Conservation (phyloP, 2,888 invertebrate genomes). For the Mythimna impura region DNA sequence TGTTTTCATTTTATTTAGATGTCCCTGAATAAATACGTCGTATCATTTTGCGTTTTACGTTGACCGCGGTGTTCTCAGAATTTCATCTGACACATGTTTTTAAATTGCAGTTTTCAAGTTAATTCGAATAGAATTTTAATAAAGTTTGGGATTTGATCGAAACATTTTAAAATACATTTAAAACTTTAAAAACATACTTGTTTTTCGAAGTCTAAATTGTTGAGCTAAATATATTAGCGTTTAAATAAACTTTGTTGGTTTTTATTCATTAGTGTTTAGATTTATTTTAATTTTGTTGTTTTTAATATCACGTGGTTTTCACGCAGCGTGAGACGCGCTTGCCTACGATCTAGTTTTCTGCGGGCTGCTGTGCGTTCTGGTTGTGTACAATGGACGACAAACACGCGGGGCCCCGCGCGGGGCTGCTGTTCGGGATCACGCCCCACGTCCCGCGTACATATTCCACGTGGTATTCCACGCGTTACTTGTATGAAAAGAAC, state of each 20-base stretch:
- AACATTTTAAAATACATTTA: constrained; percentile 27
- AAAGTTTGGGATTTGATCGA: constrained; percentile 14
- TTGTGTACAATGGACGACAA: too few species aligned
- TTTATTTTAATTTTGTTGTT: background rate
- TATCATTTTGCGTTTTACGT: background rate
- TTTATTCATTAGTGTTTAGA: background rate
- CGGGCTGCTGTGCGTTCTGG: too few species aligned
- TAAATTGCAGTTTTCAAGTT: constrained; percentile 6
- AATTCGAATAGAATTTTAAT: background rate
- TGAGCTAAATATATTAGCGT: constrained; percentile 16
- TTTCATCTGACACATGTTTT: background rate
- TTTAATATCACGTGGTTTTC: too few species aligned
- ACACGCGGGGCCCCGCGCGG: too few species aligned
- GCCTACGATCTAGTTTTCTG: too few species aligned
- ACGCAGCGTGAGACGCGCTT: too few species aligned
- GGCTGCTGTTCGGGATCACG: too few species aligned
- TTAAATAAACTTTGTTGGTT: constrained; percentile 4
- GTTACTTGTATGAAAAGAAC: too few species aligned
- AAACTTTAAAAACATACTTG: constrained; percentile 15
- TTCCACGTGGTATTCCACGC: too few species aligned
- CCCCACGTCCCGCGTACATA: too few species aligned
- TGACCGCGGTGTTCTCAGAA: background rate
- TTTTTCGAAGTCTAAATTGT: constrained; percentile 20
- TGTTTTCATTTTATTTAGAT: background rate
- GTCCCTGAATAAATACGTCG: background rate